Percentiles rank a stretch among this genome's conserved stretches.
phyloP scores from a whole-genome alignment of 1,140 invertebrate species.

The Brachionus plicatilis region DNA sequence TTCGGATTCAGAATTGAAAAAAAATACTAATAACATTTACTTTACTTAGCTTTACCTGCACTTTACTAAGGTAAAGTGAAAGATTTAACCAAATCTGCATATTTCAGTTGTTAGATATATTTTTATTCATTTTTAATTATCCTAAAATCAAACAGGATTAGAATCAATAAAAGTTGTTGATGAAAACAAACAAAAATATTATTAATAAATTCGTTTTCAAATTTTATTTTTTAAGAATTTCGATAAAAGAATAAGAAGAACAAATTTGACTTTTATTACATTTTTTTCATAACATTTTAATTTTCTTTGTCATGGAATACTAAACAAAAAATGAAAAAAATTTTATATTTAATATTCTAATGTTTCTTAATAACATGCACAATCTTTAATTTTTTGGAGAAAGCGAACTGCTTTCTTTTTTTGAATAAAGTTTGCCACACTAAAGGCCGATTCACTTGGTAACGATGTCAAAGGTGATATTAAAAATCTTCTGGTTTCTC shows the following conservation, averaged over 20 bases:
- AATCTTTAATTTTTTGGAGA: neutral
- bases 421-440: neutral
- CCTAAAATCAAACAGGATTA: neutral
- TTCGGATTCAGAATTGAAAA: too few species aligned
- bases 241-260: neutral
- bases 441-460: neutral
- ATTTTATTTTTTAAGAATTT: neutral
- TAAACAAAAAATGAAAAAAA: neutral
- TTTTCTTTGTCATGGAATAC: neutral
- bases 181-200: neutral
- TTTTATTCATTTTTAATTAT: too few species aligned
- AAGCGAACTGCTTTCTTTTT: neutral
- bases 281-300: neutral
- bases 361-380: neutral
- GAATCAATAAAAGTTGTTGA: neutral
- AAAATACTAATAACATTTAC: too few species aligned
- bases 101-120: too few species aligned
- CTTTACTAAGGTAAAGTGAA: too few species aligned
- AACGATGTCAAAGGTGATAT: neutral
- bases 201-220: neutral
- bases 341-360: neutral
- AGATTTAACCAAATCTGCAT: too few species aligned
- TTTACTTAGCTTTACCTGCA: too few species aligned
- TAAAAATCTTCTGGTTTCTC: neutral
- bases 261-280: neutral